Percentiles rank a stretch among this genome's conserved stretches.
phyloP scores from a whole-genome alignment of 2,888 invertebrate species.

The Platycheirus rosarum region DNA sequence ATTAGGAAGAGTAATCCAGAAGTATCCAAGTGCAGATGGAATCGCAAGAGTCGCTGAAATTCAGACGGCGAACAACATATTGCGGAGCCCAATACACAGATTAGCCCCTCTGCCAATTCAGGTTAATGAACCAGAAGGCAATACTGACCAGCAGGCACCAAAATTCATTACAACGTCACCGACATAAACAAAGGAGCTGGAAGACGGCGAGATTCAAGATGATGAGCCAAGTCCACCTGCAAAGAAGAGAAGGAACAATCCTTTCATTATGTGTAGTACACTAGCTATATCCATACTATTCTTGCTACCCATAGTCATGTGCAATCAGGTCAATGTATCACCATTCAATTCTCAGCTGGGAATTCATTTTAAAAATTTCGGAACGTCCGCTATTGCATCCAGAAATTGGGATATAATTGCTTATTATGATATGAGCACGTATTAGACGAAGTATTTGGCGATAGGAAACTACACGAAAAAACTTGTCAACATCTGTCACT shows the following conservation, averaged over 20 bases:
- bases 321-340: not conserved
- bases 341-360: not conserved
- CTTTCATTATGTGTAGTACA: not conserved
- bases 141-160: too few species aligned
- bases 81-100: slow-evolving; percentile 1
- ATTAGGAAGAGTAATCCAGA: not conserved
- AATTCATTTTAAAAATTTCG: not conserved
- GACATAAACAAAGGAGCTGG: too few species aligned
- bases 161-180: too few species aligned
- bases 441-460: not conserved
- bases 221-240: too few species aligned
- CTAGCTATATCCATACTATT: not conserved
- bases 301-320: not conserved
- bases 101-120: too few species aligned
- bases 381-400: not conserved
- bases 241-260: not conserved
- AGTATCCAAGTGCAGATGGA: not conserved
- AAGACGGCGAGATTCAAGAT: too few species aligned
- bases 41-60: not conserved
- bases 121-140: too few species aligned
- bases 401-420: not conserved
- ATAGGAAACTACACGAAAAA: too few species aligned
- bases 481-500: too few species aligned
- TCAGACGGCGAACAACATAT: not conserved
- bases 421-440: not conserved